Conservation (phyloP, 2,113 vertebrate species). For the Ceyx melanurus region DNA sequence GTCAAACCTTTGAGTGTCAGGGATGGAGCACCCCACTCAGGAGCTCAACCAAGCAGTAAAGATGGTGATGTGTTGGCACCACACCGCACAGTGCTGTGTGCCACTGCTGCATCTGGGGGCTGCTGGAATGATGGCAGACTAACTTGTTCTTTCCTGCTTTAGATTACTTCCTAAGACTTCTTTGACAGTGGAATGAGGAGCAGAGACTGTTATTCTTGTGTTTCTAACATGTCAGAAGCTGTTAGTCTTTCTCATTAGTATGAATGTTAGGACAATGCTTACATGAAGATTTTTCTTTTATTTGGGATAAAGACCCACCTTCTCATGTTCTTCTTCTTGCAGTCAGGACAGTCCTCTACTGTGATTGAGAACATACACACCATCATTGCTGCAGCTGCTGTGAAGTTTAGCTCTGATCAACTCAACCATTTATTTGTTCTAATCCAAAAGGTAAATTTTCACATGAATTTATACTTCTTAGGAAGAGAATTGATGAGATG, state of each 20-base stretch:
- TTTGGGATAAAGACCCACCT: background rate
- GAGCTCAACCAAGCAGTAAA: background rate
- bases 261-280: background rate
- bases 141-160: background rate
- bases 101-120: background rate
- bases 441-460: slow-evolving; percentile 90
- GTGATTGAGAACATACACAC: slow-evolving; percentile 99
- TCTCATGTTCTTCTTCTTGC: slow-evolving; percentile 12
- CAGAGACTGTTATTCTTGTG: background rate
- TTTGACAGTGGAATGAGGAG: background rate
- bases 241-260: background rate
- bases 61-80: background rate
- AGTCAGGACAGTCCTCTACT: slow-evolving; percentile 97
- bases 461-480: background rate
- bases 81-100: background rate
- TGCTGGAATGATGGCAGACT: background rate
- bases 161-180: background rate
- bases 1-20: background rate
- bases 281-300: background rate
- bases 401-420: slow-evolving; percentile 96
- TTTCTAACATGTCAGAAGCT: background rate
- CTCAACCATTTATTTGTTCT: slow-evolving; percentile 96
- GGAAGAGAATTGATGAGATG: background rate
- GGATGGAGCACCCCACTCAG: background rate
- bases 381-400: slow-evolving; percentile 96